Evolutionary conservation across 1,140 invertebrate species (phyloP).

Genomic region (Pseudomyrmex concolor): DNA sequence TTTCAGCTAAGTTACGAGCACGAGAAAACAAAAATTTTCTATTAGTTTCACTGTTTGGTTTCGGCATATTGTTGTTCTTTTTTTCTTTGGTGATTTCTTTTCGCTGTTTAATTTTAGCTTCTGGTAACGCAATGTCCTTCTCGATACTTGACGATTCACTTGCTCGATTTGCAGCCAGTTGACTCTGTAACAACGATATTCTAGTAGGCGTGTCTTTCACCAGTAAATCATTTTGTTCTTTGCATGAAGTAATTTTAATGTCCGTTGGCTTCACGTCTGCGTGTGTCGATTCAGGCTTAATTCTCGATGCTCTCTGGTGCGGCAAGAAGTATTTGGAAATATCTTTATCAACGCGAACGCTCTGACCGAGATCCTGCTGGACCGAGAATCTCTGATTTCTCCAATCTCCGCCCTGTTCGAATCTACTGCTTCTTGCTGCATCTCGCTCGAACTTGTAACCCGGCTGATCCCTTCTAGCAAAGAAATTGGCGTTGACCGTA

Average conservation of each 20-base stretch:
- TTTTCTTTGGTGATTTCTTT: constrained; percentile 38
- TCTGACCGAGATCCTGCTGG: constrained; percentile 56
- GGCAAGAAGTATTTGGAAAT: constrained; percentile 78
- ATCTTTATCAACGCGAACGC: constrained; percentile 65
- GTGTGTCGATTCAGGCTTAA: constrained; percentile 28
- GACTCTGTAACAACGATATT: constrained; percentile 70
- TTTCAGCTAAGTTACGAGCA: constrained; percentile 1
- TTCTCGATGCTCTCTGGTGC: constrained; percentile 40
- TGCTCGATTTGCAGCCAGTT: constrained; percentile 66
- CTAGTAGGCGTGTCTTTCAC: constrained; percentile 62
- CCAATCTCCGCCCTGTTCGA: constrained; percentile 49
- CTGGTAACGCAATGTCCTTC: constrained; percentile 1
- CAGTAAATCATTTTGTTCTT: constrained; percentile 64
- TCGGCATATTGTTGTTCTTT: constrained; percentile 39
- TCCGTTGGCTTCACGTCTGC: not conserved
- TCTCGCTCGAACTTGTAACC: constrained; percentile 56
- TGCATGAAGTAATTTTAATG: constrained; percentile 14
- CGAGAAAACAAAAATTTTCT: constrained; percentile 49
- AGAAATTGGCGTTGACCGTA: constrained; percentile 85
- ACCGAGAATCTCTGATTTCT: constrained; percentile 58
- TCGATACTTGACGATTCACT: constrained; percentile 28
- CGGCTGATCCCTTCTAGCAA: constrained; percentile 73
- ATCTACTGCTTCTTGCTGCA: constrained; percentile 53
- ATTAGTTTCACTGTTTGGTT: constrained; percentile 34
- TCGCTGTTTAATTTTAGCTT: constrained; percentile 42